Evolutionary conservation across 2,888 invertebrate species (phyloP).

Genomic region (Drosophila melanosoma): DNA sequence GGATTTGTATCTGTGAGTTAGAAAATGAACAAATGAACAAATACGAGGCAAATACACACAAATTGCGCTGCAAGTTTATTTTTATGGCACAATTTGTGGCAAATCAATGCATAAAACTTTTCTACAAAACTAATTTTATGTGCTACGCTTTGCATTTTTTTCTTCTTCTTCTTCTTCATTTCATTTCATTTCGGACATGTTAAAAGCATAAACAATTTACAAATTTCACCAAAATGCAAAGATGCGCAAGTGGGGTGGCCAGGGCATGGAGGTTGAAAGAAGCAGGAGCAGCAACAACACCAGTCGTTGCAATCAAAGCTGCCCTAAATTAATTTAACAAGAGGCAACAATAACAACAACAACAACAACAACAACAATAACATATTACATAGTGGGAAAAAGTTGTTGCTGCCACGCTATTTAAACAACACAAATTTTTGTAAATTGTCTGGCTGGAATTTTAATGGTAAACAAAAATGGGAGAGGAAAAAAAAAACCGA

Average conservation of each 20-base stretch:
- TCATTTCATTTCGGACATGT: constrained; percentile 39
- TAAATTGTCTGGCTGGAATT: constrained; percentile 75
- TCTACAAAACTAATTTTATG: constrained; percentile 66
- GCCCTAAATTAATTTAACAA: constrained; percentile 75
- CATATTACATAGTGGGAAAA: constrained; percentile 13
- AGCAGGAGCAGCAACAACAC: constrained; percentile 7
- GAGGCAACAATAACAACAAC: constrained; percentile 35
- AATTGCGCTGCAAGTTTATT: constrained; percentile 45
- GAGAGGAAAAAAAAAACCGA: constrained; percentile 1
- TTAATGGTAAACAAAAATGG: constrained; percentile 73
- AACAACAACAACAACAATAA: background rate
- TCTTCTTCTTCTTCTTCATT: background rate
- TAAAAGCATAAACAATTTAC: constrained; percentile 69
- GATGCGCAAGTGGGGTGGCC: background rate
- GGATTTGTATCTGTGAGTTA: constrained; percentile 22
- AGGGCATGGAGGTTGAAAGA: background rate
- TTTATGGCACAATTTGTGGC: constrained; percentile 71
- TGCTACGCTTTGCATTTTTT: constrained; percentile 26
- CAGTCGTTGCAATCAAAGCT: constrained; percentile 68
- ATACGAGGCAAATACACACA: constrained; percentile 11
- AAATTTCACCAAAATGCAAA: constrained; percentile 19
- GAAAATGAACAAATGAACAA: constrained; percentile 30
- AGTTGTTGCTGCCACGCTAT: constrained; percentile 56
- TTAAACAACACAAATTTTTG: constrained; percentile 75
- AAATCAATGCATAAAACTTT: constrained; percentile 68